Base-by-base conservation (phyloP, 2,113 vertebrate genomes). In the Galbula dea region DNA sequence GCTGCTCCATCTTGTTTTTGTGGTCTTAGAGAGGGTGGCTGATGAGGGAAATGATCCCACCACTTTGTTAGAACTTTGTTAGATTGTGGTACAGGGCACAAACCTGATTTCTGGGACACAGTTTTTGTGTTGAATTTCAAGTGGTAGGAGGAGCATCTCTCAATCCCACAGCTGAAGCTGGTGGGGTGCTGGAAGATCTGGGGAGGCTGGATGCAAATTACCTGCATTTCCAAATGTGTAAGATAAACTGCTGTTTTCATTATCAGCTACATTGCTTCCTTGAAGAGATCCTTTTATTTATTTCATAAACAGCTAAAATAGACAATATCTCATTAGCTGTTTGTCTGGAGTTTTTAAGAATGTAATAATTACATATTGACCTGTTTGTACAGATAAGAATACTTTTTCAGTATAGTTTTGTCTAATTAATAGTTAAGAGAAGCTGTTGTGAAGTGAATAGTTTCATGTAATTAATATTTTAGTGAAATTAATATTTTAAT, bases 401-500 rank as follows among this genome's bases (percentile, higher is more conserved):
- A 57, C n/a, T 27, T 94, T 86, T 86, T 81, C 48, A 61, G 37
- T 54, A 14, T 48, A 73, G 45, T 84, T 96, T 92, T 95, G 75
- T 84, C 63, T 87, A 93, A 62, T 67, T 90, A 87, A 86, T 85
- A 89, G 71, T 84, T 79, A 85, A 90, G 65, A 67, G 69, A 78
- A 68, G 48, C 75, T 88, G 43, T 78, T 87, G 66, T 94, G 66
- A 94, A 62, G 41, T 2, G 30, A 89, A 58, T 84, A 73, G 41
- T 89, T 94, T 69, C 10, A 59, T 49, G 66, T 61, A 54, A 82
- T 90, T 78, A 94, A 93, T 96, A 89, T 93, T 94, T 92, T 39
- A 95, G 71, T 71, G 59, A 62, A 93, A 76, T 92, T 89, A 90
- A 92, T 95, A 76, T 94, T 95, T 93, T 79, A 94, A 59, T 92